Evolutionary conservation across 2,888 invertebrate genomes (phyloP), one percentile per base, ranked within the genome.

Genomic region (Watsonalla binaria): DNA sequence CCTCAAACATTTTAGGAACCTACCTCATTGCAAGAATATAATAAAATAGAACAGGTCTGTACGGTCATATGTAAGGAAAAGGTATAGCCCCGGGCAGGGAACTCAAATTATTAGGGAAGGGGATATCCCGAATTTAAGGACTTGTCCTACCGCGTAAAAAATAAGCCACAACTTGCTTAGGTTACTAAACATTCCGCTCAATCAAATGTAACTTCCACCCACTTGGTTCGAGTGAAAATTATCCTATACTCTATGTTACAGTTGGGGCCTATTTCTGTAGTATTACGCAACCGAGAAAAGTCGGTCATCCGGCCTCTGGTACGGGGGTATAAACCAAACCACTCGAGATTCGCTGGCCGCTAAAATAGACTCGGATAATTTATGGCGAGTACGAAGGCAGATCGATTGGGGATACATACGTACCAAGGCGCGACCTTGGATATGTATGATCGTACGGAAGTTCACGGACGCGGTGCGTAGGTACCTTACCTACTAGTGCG

Each of bases 281-380:
- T 65, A 69, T 87, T 86, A 82, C 83, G 78, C 76, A 86, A 86
- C 75, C 67, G 60, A 63, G 67, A 74, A 80, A 88, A 83, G 74
- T 87, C 86, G 87, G 87, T 86, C 87, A 87, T 82, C 80, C 75
- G 77, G 77, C 68, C 72, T 69, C 70, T 72, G 73, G 73, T 72
- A 69, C 42, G 11, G 42, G 42, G 42, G 42, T 42, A 42, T 24
- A 24, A 24, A 42, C 37, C 37, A 37, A 37, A 57, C 70, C 70
- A 80, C 80, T 82, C 68, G 76, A 80, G 74, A 74, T 69, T 66
- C 65, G 70, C 61, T 57, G 65, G 66, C 70, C 68, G 72, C 75
- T 80, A 76, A 84, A 83, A 81, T 78, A 78, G 78, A 73, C 78
- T 69, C 68, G 76, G 70, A 71, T 75, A 82, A 83, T 83, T 80